phyloP scores from a whole-genome alignment of 2,113 vertebrate species.

The Ctenodactylus gundi region DNA sequence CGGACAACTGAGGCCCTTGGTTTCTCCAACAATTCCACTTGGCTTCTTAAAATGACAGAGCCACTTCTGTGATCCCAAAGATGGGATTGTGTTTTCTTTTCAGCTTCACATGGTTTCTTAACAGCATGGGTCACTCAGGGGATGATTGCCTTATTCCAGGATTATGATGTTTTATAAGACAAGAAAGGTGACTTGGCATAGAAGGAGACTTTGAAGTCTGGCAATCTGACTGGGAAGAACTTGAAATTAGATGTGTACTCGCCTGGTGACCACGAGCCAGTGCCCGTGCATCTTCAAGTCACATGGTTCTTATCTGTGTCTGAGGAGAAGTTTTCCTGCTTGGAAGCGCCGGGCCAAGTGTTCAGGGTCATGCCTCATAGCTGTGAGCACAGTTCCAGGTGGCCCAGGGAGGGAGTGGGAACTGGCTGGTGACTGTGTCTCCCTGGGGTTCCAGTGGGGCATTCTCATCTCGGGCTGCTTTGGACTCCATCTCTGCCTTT shows the following conservation, averaged over 20 bases:
- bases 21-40: neutral
- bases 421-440: neutral
- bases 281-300: neutral
- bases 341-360: too few species aligned
- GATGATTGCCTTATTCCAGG: neutral
- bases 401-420: accelerated
- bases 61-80: neutral
- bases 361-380: accelerated
- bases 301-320: accelerated
- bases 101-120: neutral
- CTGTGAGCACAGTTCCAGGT: accelerated
- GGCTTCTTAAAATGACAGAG: conserved; percentile 14
- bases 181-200: neutral
- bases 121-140: neutral
- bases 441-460: too few species aligned
- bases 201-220: neutral
- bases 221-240: neutral
- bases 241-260: neutral
- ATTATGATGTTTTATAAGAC: conserved; percentile 16
- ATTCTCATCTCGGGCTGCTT: neutral
- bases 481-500: neutral
- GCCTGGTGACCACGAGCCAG: neutral
- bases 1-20: neutral
- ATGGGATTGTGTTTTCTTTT: conserved; percentile 7
- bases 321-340: neutral